phyloP scores from a whole-genome alignment of 2,797 vertebrate species.

The Tenualosa ilisha region DNA sequence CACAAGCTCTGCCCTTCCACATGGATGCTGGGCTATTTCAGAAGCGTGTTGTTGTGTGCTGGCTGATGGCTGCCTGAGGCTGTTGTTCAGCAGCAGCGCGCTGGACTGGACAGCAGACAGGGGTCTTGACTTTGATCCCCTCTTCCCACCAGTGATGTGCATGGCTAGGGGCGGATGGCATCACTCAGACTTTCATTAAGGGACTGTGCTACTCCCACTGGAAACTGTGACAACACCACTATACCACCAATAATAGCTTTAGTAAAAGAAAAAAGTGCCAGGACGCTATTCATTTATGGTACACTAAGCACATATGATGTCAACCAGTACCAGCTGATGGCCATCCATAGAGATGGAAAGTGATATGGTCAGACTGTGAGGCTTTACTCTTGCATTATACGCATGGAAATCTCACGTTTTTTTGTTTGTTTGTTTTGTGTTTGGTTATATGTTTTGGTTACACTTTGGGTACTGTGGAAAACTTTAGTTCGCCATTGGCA shows the following conservation, averaged over 20 bases:
- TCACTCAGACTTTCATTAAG: slow-evolving; percentile 20
- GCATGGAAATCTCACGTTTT: too few relatives aligned
- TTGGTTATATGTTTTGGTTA: too few relatives aligned
- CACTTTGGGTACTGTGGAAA: too few relatives aligned
- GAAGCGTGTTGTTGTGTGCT: background rate
- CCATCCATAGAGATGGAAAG: too few relatives aligned
- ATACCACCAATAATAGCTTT: background rate
- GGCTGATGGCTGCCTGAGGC: slow-evolving; percentile 34
- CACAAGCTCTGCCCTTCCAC: slow-evolving; percentile 50
- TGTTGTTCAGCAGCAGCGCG: slow-evolving; percentile 24
- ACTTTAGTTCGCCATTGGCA: too few relatives aligned
- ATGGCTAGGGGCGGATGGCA: slow-evolving; percentile 19
- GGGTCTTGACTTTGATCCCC: slow-evolving; percentile 32
- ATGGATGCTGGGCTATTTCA: slow-evolving; percentile 34
- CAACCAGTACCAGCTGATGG: too few relatives aligned
- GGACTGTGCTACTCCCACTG: background rate
- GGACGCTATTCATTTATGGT: too few relatives aligned
- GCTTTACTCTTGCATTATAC: too few relatives aligned
- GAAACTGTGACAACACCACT: background rate
- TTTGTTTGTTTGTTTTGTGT: too few relatives aligned
- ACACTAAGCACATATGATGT: too few relatives aligned
- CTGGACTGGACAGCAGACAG: slow-evolving; percentile 18
- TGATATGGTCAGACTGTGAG: too few relatives aligned
- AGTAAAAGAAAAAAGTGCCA: background rate
- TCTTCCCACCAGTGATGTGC: background rate